Evolutionary conservation across 2,888 invertebrate species (phyloP), one percentile per base, ranked within the genome.

Genomic region (Thymelicus sylvestris): DNA sequence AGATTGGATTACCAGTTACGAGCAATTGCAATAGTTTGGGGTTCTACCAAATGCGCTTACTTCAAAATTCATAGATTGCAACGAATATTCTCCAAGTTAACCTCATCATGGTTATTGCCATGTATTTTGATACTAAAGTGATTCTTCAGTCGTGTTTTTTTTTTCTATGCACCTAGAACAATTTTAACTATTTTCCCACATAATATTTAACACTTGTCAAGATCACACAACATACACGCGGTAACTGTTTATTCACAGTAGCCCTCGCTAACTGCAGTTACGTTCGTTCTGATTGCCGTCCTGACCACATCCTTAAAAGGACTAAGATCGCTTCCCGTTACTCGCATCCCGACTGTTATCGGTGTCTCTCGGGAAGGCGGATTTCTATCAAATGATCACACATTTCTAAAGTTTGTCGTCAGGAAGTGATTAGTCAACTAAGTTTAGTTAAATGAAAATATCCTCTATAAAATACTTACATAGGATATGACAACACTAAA

Each of bases 251-350:
- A 80, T 81, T 79, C 76, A 67, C 77, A 75, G 77, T 76, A 79
- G 75, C 71, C 79, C 79, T 80, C 31, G 77, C 78, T 76, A 67
- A 75, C 78, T 79, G 83, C 81, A 84, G 83, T 82, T 81, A 83
- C 78, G 75, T 74, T 77, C 74, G 80, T 77, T 78, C 73, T 73
- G 72, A 74, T 71, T 71, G 78, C 79, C 75, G 74, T 74, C 72
- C 76, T 72, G 81, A 83, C 85, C 75, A 82, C 80, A 80, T 86
- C 92, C 91, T 83, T 89, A 91, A 87, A 91, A 89, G 92, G 92
- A 82, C 81, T 84, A 85, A 83, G 84, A 84, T 87, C 75, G 79
- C 82, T 86, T 89, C 86, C 92, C 92, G 91, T 91, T 81, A 81
- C 75, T 75, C 72, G 76, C 89, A 89, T 77, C 81, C 80, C 79